Conservation (phyloP, 2,797 vertebrate genomes). For the Catamblyrhynchus diadema region DNA sequence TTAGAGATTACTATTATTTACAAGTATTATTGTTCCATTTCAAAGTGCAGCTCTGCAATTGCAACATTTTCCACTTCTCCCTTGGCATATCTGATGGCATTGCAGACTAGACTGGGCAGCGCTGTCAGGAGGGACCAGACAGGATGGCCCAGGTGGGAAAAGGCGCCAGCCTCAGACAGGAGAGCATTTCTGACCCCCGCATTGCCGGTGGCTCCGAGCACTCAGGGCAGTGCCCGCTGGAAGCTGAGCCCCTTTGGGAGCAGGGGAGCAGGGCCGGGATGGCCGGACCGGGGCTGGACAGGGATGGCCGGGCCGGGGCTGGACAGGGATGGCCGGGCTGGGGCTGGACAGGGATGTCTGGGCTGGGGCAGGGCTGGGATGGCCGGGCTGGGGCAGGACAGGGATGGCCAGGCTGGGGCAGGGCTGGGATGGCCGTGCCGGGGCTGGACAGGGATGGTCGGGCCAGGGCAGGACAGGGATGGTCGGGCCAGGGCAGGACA, state of each 20-base stretch:
- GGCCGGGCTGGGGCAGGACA: too few relatives aligned
- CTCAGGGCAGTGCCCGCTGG: not conserved
- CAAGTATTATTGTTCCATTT: slow-evolving; percentile 2
- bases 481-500: too few relatives aligned
- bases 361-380: too few relatives aligned
- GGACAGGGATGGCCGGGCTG: too few relatives aligned
- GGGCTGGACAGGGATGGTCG: too few relatives aligned
- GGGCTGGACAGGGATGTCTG: too few relatives aligned
- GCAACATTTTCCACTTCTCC: slow-evolving; percentile 5
- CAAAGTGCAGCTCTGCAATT: not conserved
- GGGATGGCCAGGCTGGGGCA: too few relatives aligned
- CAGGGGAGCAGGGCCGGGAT: not conserved
- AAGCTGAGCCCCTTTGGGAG: not conserved
- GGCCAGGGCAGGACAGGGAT: too few relatives aligned
- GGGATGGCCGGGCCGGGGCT: too few relatives aligned
- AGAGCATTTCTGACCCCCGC: not conserved
- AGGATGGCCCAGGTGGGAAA: not conserved
- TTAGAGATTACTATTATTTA: slow-evolving; percentile 29
- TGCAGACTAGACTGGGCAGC: not conserved
- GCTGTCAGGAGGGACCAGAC: not conserved
- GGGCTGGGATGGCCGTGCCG: not conserved
- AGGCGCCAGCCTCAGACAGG: not conserved
- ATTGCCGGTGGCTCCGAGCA: not conserved
- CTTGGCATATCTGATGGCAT: not conserved
- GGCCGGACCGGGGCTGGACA: rapidly evolving